Conservation (phyloP, 2,888 invertebrate genomes). For the Lithophane leautieri region DNA sequence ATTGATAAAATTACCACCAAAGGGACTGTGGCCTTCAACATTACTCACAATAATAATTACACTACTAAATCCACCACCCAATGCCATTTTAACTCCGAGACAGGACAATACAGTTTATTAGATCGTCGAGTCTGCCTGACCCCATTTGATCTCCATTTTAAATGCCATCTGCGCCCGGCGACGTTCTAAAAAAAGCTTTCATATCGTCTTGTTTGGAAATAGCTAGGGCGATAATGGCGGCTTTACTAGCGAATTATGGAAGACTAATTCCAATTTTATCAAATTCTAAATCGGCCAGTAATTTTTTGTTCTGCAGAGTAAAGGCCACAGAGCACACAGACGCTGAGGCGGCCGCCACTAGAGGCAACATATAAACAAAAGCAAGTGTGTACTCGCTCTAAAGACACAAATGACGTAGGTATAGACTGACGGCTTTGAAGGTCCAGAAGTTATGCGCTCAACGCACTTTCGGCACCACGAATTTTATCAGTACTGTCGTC, state of each 20-base stretch:
- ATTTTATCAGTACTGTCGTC: too few species aligned
- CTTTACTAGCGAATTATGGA: not conserved
- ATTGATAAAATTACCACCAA: not conserved
- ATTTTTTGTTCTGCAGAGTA: too few species aligned
- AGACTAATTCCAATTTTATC: not conserved
- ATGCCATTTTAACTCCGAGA: conserved; percentile 19
- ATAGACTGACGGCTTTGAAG: too few species aligned
- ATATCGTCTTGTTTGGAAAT: not conserved
- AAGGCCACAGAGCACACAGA: too few species aligned
- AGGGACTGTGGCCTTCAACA: not conserved
- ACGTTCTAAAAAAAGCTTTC: conserved; percentile 33
- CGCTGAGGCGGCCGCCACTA: too few species aligned
- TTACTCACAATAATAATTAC: not conserved
- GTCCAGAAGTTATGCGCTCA: too few species aligned
- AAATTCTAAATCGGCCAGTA: too few species aligned
- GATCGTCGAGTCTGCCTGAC: conserved; percentile 36
- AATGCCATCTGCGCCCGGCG: conserved; percentile 44
- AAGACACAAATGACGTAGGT: too few species aligned
- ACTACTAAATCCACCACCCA: conserved; percentile 5
- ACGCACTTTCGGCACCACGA: too few species aligned
- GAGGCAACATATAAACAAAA: too few species aligned
- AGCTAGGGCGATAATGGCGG: not conserved
- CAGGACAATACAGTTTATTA: conserved; percentile 47
- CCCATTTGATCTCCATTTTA: conserved; percentile 33
- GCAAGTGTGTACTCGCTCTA: too few species aligned